These are phyloP conservation scores for Camponotus pennsylvanicus DNA, from an alignment of 1,140 invertebrate species.

Conservation along the genomic window DNA sequence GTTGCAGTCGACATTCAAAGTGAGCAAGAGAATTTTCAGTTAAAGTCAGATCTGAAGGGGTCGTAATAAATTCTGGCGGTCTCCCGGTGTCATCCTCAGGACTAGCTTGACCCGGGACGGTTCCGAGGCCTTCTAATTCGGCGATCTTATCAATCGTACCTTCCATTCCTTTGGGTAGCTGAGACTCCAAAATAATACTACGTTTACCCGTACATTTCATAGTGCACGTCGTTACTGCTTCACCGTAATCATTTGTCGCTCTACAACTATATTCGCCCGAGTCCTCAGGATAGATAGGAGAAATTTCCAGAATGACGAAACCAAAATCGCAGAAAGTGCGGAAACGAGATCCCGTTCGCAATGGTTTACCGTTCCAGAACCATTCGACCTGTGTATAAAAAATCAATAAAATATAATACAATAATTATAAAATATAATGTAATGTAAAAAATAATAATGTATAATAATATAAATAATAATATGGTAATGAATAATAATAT, in stretches of 20 bases:
- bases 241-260: slow-evolving; percentile 95
- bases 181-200: slow-evolving; percentile 96
- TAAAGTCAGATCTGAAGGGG: slow-evolving; percentile 94
- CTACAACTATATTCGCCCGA: slow-evolving; percentile 97
- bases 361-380: slow-evolving; percentile 97
- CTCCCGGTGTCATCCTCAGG: slow-evolving; percentile 95
- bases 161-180: slow-evolving; percentile 97
- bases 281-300: slow-evolving; percentile 97
- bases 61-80: slow-evolving; percentile 97
- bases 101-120: slow-evolving; percentile 87
- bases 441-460: not conserved
- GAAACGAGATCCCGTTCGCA: slow-evolving; percentile 95
- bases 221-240: slow-evolving; percentile 96
- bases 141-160: slow-evolving; percentile 97
- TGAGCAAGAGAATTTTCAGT: slow-evolving; percentile 96
- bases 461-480: not conserved
- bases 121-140: slow-evolving; percentile 95
- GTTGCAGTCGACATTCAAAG: slow-evolving; percentile 95
- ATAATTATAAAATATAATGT: slow-evolving; percentile 24
- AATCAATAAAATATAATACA: slow-evolving; percentile 33
- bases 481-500: slow-evolving; percentile 2
- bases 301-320: slow-evolving; percentile 97
- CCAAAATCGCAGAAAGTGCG: slow-evolving; percentile 98
- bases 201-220: slow-evolving; percentile 97
- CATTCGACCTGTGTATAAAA: slow-evolving; percentile 91